Conservation (phyloP, 2,113 vertebrate species). For the Heptranchias perlo region DNA sequence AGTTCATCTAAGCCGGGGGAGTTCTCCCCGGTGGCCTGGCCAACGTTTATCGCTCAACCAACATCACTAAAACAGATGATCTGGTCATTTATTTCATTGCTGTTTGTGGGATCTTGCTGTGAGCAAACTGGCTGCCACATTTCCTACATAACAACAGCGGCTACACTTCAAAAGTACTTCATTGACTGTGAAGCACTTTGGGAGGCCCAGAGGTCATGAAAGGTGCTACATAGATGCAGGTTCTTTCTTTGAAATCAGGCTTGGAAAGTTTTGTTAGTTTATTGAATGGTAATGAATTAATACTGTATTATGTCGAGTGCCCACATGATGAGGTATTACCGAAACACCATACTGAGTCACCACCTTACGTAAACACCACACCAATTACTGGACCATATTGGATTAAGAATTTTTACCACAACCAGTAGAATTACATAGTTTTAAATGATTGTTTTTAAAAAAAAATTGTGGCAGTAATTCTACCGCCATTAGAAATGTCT, state of each 20-base stretch:
- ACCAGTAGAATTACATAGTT: not conserved
- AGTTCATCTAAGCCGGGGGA: not conserved
- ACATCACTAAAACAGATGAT: too few relatives aligned
- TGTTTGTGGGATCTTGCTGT: too few relatives aligned
- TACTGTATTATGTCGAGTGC: too few relatives aligned
- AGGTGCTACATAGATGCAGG: not conserved
- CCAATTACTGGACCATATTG: not conserved
- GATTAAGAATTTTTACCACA: not conserved
- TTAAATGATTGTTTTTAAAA: not conserved
- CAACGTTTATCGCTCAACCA: too few relatives aligned
- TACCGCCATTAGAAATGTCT: not conserved
- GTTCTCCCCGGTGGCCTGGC: too few relatives aligned
- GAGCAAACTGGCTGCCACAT: too few relatives aligned
- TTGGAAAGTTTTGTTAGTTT: not conserved
- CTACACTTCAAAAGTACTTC: not conserved
- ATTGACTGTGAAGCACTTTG: not conserved
- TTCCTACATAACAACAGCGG: too few relatives aligned
- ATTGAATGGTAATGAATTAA: not conserved
- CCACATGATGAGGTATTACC: too few relatives aligned
- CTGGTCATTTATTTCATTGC: not conserved
- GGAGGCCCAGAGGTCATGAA: not conserved
- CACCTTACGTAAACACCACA: not conserved
- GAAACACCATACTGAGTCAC: too few relatives aligned
- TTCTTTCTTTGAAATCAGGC: not conserved
- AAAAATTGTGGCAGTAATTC: not conserved